A percentile compares a stretch with the other conserved stretches of the same genome.
Evolutionary conservation across 1,140 invertebrate species (phyloP).

Genomic region (Archivesica marissinica): DNA sequence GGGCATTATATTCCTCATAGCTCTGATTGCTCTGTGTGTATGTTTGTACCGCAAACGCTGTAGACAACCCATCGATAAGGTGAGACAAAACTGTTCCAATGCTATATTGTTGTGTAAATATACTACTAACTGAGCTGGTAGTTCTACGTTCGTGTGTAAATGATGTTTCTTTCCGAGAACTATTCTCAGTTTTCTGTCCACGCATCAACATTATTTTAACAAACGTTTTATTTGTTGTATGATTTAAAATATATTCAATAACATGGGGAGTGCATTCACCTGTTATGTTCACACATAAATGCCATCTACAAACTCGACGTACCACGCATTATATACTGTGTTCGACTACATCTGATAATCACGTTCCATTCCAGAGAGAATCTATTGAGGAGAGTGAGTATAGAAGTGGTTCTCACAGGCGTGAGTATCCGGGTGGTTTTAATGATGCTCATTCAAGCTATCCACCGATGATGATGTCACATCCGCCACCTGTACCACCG

Average conservation of each 20-base stretch:
- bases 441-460: neutral
- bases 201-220: neutral
- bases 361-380: constrained; percentile 2
- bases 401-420: neutral
- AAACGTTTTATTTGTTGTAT: neutral
- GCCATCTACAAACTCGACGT: neutral
- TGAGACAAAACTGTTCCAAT: neutral
- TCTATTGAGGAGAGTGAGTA: constrained; percentile 19
- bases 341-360: neutral
- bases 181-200: neutral
- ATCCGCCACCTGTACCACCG: constrained; percentile 20
- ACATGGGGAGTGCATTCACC: neutral
- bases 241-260: neutral
- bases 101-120: neutral
- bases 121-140: neutral
- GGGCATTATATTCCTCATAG: constrained; percentile 5
- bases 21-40: neutral
- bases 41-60: constrained; percentile 12
- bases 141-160: neutral
- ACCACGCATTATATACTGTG: neutral
- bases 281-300: neutral
- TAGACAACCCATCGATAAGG: constrained; percentile 4
- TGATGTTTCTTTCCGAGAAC: neutral
- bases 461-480: neutral
- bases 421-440: neutral